Percentiles rank a stretch among this genome's conserved stretches.
phyloP scores from a whole-genome alignment of 53 echinoderm and acorn worm genomes.

The Echinarachnius parma region DNA sequence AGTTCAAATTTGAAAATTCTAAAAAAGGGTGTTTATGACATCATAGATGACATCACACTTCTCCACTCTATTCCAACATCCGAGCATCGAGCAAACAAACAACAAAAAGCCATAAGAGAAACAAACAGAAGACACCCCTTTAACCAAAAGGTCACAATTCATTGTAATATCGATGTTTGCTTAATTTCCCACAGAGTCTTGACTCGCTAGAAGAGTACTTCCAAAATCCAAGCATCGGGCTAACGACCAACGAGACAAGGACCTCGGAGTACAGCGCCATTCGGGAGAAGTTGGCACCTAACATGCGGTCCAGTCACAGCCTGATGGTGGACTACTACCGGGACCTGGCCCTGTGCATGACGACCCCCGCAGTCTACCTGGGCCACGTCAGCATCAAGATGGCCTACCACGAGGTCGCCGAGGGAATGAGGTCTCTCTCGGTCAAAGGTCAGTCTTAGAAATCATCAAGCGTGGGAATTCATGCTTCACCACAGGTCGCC shows the following conservation, averaged over 20 bases:
- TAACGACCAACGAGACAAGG: conserved; percentile 53
- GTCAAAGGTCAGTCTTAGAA: conserved; percentile 63
- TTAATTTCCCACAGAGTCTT: conserved; percentile 76
- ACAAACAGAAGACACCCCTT: too few species aligned
- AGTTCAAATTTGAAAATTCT: too few species aligned
- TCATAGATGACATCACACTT: too few species aligned
- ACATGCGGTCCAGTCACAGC: conserved; percentile 57
- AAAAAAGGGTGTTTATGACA: too few species aligned
- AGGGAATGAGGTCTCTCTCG: conserved; percentile 51
- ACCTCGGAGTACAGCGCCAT: conserved; percentile 63
- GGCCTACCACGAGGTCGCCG: conserved; percentile 56
- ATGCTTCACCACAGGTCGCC: too few species aligned
- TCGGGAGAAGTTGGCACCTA: conserved; percentile 59
- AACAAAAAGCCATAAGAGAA: too few species aligned
- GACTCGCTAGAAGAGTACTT: conserved; percentile 79
- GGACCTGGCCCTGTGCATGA: conserved; percentile 59
- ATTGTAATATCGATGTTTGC: too few species aligned
- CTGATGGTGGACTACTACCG: conserved; percentile 80
- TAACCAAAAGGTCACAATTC: too few species aligned
- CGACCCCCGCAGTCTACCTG: conserved; percentile 69
- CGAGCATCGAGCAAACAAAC: too few species aligned
- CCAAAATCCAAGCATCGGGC: conserved; percentile 62
- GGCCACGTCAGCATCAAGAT: conserved; percentile 82
- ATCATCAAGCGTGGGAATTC: too few species aligned
- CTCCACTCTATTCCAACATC: too few species aligned